Evolutionary conservation across 2,113 vertebrate genomes (phyloP).

Genomic region (Tragelaphus scriptus): DNA sequence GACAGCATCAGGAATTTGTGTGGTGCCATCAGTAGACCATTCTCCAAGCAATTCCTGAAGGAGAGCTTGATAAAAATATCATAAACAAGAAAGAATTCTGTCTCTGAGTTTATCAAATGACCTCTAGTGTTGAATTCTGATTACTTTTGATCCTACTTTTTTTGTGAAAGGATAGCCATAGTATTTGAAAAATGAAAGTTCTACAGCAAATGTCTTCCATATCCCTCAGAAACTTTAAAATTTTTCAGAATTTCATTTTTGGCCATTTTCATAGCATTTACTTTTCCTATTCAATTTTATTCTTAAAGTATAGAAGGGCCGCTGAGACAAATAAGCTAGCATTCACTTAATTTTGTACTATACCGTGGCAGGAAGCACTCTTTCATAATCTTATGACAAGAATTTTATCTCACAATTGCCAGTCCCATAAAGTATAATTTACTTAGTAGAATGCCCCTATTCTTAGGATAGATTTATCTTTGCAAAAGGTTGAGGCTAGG

Average conservation of each 20-base stretch:
- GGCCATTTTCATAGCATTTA: not conserved
- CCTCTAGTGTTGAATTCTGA: not conserved
- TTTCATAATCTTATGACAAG: not conserved
- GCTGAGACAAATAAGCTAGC: not conserved
- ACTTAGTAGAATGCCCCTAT: not conserved
- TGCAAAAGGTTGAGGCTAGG: not conserved
- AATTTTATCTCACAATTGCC: not conserved
- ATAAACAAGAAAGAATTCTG: not conserved
- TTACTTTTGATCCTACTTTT: not conserved
- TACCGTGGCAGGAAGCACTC: not conserved
- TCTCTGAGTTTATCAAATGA: not conserved
- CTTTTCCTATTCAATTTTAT: not conserved
- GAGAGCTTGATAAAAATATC: not conserved
- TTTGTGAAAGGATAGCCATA: not conserved
- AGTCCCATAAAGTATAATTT: not conserved
- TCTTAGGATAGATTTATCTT: not conserved
- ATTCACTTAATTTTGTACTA: not conserved
- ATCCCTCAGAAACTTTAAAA: conserved; percentile 1
- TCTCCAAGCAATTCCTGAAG: not conserved
- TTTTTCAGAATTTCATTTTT: not conserved
- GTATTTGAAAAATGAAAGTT: not conserved
- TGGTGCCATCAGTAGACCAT: not conserved
- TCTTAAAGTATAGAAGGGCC: not conserved
- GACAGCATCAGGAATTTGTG: not conserved
- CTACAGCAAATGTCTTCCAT: not conserved